Base-by-base conservation (phyloP, 1,140 invertebrate species). In the Steinernema khuongi region DNA sequence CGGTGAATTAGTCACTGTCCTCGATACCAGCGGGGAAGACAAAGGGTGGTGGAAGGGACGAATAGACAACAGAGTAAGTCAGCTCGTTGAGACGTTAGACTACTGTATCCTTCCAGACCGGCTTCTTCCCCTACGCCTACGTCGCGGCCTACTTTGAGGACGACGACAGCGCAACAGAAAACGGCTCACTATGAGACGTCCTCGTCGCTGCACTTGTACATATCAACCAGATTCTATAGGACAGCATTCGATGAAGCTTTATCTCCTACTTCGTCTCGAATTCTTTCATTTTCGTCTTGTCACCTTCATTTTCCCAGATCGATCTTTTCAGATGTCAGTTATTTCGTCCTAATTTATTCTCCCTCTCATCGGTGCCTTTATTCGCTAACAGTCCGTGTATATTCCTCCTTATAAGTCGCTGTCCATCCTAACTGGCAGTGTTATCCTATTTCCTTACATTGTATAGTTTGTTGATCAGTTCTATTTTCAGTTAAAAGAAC, bases 41-140 rank as follows among this genome's bases (percentile, higher is more conserved):
- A 67, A 73, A n/a, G 78, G 78, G n/a, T 79, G 78, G 78, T 79
- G 78, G 78, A 79, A 79, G 41, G 77, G 76, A 7, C 33, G 60
- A 36, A 43, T 79, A 17, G 44, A 69, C 19, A 74, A 74, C 32
- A 73, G 72, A 71, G 76, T 77, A 60, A 7, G 14, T 75, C 66
- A 67, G 7, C 31, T n/a, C n/a, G 7, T 29, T 67, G 26, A 11
- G 26, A 11, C 7, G n/a, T 67, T n/a, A 33, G 7, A 67, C n/a
- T 11, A 67, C 7, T 67, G 26, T 33, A 11, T 67, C 7, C 7
- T 11, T 67, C n/a, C 66, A 67, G 68, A 69, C 30, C 7, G 68
- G 68, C 4, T 69, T 33, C 41, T 69, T 69, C 19, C 68, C 68
- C 68, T 69, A 14, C 31, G 31, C 68, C 14, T 69, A 69, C 68